phyloP scores from a whole-genome alignment of 2,797 vertebrate genomes.

The Premnoplex brunnescens region DNA sequence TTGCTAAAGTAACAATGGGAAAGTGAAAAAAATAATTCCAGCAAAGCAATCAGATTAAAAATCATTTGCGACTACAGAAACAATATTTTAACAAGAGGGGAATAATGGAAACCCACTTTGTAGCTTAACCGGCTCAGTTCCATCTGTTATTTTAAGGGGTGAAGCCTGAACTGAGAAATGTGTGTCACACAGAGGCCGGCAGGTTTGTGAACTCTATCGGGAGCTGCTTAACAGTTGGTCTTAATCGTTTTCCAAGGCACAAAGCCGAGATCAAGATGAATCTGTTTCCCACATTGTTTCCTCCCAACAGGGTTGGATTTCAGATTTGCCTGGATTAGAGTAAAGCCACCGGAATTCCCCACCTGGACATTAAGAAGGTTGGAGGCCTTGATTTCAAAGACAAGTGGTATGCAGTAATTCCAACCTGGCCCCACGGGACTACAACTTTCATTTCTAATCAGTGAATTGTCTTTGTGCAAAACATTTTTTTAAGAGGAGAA shows the following conservation, averaged over 20 bases:
- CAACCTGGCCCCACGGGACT: constrained; percentile 1
- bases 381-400: constrained; percentile 71
- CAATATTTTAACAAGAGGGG: constrained; percentile 30
- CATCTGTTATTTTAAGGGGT: constrained; percentile 62
- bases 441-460: constrained; percentile 65
- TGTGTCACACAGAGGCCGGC: constrained; percentile 51
- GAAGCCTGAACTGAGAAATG: constrained; percentile 55
- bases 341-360: constrained; percentile 76
- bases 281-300: constrained; percentile 78
- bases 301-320: constrained; percentile 73
- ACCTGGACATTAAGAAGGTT: constrained; percentile 72
- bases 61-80: neutral
- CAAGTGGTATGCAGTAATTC: constrained; percentile 64
- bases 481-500: neutral
- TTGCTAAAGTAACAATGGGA: neutral
- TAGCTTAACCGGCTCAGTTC: constrained; percentile 31
- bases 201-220: constrained; percentile 66
- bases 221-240: constrained; percentile 70
- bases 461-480: constrained; percentile 56
- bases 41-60: constrained; percentile 22
- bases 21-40: neutral
- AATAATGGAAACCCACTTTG: neutral
- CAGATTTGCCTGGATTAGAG: constrained; percentile 74
- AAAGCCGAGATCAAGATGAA: constrained; percentile 71
- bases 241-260: constrained; percentile 75